These are phyloP conservation scores for Palythoa caribaeorum DNA, from an alignment of 92 coral and sea anemone genomes.

Conservation along the genomic window DNA sequence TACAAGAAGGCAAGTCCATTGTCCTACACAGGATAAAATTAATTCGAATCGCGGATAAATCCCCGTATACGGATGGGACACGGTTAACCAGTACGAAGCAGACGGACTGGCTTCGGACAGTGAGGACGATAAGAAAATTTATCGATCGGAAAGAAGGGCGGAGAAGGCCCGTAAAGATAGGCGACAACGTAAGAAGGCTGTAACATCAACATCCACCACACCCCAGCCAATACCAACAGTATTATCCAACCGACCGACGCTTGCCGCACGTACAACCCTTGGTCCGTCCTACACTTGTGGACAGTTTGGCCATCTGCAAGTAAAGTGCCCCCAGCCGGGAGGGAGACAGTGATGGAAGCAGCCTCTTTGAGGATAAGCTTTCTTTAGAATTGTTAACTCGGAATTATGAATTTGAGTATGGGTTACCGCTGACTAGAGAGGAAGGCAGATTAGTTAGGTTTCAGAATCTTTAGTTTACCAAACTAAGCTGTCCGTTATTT, in stretches of 20 bases:
- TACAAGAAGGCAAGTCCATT: constrained; percentile 36
- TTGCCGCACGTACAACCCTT: constrained; percentile 33
- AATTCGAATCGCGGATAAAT: constrained; percentile 23
- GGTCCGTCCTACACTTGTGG: constrained; percentile 32
- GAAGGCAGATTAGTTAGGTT: constrained; percentile 39
- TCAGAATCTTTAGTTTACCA: constrained; percentile 20
- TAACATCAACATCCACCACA: constrained; percentile 27
- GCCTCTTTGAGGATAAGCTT: constrained; percentile 22
- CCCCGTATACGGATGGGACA: constrained; percentile 38
- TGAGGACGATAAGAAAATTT: constrained; percentile 36
- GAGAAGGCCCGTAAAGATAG: constrained; percentile 20
- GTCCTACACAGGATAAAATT: constrained; percentile 26
- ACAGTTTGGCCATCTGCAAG: constrained; percentile 35
- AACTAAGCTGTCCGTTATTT: constrained; percentile 19
- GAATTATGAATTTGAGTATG: constrained; percentile 18
- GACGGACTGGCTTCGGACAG: background rate
- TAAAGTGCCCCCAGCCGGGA: constrained; percentile 33
- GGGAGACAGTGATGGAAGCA: constrained; percentile 32
- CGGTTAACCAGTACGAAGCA: constrained; percentile 37
- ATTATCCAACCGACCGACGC: constrained; percentile 19
- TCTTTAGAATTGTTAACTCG: constrained; percentile 17
- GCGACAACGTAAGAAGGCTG: constrained; percentile 10
- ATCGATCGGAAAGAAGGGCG: constrained; percentile 33
- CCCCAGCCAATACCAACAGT: constrained; percentile 41
- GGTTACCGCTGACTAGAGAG: constrained; percentile 24